These are phyloP conservation scores for Apostichopus japonicus DNA, from an alignment of 35 echinoderm and acorn worm genomes.

Conservation along the genomic window DNA sequence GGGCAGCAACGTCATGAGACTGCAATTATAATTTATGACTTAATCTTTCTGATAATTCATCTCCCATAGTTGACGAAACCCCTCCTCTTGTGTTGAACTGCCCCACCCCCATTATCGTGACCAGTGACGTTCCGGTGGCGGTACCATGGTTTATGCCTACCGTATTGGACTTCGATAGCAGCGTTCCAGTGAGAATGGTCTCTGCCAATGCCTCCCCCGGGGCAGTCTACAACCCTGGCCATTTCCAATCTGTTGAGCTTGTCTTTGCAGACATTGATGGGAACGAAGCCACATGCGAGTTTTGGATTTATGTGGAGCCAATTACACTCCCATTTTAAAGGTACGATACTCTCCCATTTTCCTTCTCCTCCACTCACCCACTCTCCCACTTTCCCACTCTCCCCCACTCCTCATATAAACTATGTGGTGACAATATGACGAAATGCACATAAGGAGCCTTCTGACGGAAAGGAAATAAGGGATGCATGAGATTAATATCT, in stretches of 20 bases:
- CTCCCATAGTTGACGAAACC: background rate
- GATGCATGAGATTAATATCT: no score
- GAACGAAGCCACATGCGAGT: background rate
- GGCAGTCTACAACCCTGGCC: conserved; percentile 11
- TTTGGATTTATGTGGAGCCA: conserved; percentile 43
- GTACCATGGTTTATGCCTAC: conserved; percentile 7
- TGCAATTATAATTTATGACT: background rate
- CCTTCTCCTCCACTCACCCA: no score
- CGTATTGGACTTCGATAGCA: background rate
- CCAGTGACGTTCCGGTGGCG: background rate
- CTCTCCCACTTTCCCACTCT: no score
- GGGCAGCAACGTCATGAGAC: background rate
- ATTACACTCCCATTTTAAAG: background rate
- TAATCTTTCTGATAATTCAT: background rate
- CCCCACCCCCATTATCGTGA: conserved; percentile 6
- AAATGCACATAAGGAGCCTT: no score
- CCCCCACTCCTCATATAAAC: no score
- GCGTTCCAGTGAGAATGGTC: background rate
- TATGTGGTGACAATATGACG: no score
- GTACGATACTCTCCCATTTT: background rate
- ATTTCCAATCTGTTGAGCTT: background rate
- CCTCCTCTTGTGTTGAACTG: conserved; percentile 17
- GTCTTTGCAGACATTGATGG: background rate
- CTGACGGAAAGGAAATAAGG: no score
- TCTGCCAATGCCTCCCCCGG: conserved; percentile 21